A percentile compares a stretch with the other conserved stretches of the same genome.
These are phyloP conservation scores for Austrolebias charrua DNA, from an alignment of 2,797 vertebrate genomes.

Conservation along the genomic window DNA sequence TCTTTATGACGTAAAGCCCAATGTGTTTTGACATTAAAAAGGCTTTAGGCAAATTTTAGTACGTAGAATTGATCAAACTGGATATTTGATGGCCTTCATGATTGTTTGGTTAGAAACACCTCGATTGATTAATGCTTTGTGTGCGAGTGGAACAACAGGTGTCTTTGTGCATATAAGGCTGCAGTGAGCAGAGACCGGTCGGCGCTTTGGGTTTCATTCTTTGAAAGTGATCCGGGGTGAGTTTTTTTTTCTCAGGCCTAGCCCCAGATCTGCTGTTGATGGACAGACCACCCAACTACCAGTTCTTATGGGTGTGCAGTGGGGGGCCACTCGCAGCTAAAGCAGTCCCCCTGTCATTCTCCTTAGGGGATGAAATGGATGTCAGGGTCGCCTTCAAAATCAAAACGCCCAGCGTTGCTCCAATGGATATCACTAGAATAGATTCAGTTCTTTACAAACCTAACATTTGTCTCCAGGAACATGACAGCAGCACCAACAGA, in stretches of 20 bases:
- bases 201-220: constrained; percentile 82
- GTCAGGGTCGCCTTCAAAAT: constrained; percentile 70
- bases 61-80: constrained; percentile 38
- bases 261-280: constrained; percentile 83
- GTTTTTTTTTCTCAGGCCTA: constrained; percentile 82
- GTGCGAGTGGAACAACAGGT: constrained; percentile 82
- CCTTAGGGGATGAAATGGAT: constrained; percentile 76
- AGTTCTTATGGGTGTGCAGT: constrained; percentile 73
- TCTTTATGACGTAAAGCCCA: constrained; percentile 8
- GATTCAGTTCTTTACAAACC: constrained; percentile 61
- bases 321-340: constrained; percentile 68
- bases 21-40: constrained; percentile 7
- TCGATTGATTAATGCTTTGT: constrained; percentile 72
- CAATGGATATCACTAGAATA: constrained; percentile 59
- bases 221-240: constrained; percentile 84
- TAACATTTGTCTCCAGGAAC: constrained; percentile 53
- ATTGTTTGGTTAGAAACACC: constrained; percentile 76
- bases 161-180: constrained; percentile 80
- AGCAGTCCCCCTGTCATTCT: constrained; percentile 71
- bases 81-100: constrained; percentile 54
- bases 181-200: constrained; percentile 56
- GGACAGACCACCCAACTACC: constrained; percentile 85
- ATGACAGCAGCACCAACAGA: constrained; percentile 47
- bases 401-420: constrained; percentile 53
- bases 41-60: constrained; percentile 13